These are phyloP conservation scores for Hylaeus anthracinus DNA, from an alignment of 1,140 invertebrate genomes.

Conservation along the genomic window DNA sequence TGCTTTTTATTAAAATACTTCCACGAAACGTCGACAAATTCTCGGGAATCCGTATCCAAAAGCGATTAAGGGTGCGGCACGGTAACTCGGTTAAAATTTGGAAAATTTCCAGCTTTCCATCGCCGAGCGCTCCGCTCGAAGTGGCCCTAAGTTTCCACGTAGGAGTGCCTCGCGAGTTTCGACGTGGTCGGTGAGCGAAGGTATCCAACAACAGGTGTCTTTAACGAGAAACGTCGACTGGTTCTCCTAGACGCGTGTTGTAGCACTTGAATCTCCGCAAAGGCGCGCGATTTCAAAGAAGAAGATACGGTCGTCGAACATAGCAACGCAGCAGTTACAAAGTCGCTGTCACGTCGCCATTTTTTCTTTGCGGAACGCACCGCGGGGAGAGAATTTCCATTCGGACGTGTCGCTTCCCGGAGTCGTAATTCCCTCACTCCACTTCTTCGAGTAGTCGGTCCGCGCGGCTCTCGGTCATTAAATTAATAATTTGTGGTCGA, in stretches of 20 bases:
- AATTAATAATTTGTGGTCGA: conserved; percentile 82
- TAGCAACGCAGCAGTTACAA: conserved; percentile 22
- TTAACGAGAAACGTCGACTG: conserved; percentile 3
- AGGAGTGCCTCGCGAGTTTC: background rate
- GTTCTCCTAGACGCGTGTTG: no score
- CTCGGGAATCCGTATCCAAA: no score
- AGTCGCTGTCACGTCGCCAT: background rate
- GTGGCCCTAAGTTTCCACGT: background rate
- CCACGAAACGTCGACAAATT: no score
- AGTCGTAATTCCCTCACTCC: conserved; percentile 64
- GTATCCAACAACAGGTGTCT: conserved; percentile 26
- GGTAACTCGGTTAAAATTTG: no score
- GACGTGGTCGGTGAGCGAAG: no score
- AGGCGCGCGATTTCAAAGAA: background rate
- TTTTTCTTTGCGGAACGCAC: conserved; percentile 20
- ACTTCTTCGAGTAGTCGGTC: conserved; percentile 18
- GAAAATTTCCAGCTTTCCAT: no score
- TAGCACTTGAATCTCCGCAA: background rate
- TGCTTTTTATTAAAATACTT: background rate
- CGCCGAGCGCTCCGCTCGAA: no score
- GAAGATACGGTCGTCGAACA: conserved; percentile 6
- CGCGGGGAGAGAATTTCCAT: conserved; percentile 47
- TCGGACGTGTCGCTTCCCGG: conserved; percentile 37
- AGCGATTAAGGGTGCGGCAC: no score
- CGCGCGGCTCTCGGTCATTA: conserved; percentile 72